Base-by-base conservation (phyloP, 1,140 invertebrate species). In the Drosophila obscura region DNA sequence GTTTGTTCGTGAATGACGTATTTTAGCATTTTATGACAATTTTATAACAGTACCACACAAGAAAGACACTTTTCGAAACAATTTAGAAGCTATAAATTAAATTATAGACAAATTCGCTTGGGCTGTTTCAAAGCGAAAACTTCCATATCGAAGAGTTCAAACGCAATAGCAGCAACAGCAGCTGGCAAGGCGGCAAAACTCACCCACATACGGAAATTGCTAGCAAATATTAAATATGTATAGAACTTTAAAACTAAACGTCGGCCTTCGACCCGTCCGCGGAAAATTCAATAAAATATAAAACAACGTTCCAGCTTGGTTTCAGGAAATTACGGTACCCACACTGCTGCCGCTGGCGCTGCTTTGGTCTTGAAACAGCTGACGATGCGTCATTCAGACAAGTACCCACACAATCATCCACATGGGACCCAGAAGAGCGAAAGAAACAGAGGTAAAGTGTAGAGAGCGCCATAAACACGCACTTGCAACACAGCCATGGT, bases 241-340 rank as follows among this genome's bases (percentile, higher is more conserved):
- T 11, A 39, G 35, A 11, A 39, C 35, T 39, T 39, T 39, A 39
- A 39, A 13, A 39, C 35, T 43, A 11, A 43, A 50, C 39, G 35
- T 44, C 2, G n/a, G 31, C 61, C 46, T 28, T 39, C 59, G 61
- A 52, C 43, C 24, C 50, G 44, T 66, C 62, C 26, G 50, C 58
- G 78, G 74, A 88, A 87, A 88, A 88, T 82, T 88, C 82, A 87
- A 88, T 87, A 87, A 87, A 87, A 78, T 76, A 82, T 69, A 76
- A 87, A 82, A 87, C 82, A 87, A 82, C 71, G 66, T 73, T 61
- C 61, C 72, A 53, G 19, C 41, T 63, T 43, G 44, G 75, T 71
- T 13, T 58, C 65, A 64, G 80, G 65, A 87, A 85, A 82, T 75
- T 68, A 75, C 81, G 53, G 79, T 71, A 67, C 61, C 39, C 57